A percentile compares a stretch with the other conserved stretches of the same genome.
phyloP scores from a whole-genome alignment of 37 sponge, comb jelly and placozoan genomes.

The Geodia barretti region DNA sequence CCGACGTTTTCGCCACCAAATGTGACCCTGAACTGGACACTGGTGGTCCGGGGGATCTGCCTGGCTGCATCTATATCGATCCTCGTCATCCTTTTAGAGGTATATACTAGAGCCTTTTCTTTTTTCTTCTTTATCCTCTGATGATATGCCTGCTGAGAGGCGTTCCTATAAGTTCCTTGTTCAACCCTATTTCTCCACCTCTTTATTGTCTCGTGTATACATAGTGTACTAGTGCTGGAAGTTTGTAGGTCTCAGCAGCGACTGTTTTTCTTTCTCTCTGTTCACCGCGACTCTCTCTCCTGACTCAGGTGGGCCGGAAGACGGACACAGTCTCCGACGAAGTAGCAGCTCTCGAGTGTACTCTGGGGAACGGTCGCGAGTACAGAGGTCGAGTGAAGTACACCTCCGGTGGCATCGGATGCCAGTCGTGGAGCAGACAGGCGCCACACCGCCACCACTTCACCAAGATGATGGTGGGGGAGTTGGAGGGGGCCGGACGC shows the following conservation, averaged over 20 bases:
- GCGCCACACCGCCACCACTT: slow-evolving; percentile 21
- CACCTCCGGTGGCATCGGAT: slow-evolving; percentile 5
- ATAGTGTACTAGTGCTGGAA: too few species aligned
- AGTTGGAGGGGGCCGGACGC: slow-evolving; percentile 3
- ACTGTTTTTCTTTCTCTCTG: too few species aligned
- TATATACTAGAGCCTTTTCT: too few species aligned
- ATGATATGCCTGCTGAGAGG: too few species aligned
- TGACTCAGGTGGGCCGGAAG: neutral
- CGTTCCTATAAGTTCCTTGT: too few species aligned
- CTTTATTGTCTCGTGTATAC: too few species aligned
- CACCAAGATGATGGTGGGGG: neutral
- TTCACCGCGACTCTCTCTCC: too few species aligned
- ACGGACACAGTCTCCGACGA: neutral
- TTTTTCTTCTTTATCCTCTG: too few species aligned
- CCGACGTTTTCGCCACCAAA: too few species aligned
- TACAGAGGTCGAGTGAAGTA: slow-evolving; percentile 5
- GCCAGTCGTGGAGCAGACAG: slow-evolving; percentile 35
- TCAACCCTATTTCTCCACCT: too few species aligned
- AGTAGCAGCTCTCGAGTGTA: neutral
- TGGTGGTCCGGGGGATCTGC: neutral
- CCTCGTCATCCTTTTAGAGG: neutral
- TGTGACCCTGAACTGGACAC: neutral
- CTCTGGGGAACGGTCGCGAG: slow-evolving; percentile 20
- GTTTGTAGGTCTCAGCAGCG: too few species aligned
- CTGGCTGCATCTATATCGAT: neutral